Evolutionary conservation across 2,797 vertebrate genomes (phyloP), one percentile per base, ranked within the genome.

Genomic region (Tapera naevia): DNA sequence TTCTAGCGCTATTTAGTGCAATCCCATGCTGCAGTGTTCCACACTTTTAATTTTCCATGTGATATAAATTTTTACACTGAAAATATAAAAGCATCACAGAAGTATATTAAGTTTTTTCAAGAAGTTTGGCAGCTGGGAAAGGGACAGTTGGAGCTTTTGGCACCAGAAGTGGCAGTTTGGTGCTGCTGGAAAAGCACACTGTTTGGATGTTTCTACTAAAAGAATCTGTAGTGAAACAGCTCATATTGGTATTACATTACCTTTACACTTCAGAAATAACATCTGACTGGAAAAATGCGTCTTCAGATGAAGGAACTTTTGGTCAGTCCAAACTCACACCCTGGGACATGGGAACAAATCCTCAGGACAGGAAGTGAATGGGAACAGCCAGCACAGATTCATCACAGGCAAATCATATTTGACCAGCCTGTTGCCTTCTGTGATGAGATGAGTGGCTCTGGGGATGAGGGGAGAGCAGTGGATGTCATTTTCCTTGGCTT

Each of bases 141-240:
- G 48, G 86, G 84, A 92, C 84, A 94, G 89, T 94, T 95, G 90
- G 93, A 95, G 91, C 48, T 89, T 80, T 83, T 94, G 89, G 94
- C 88, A 95, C 10, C 53, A 93, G 24, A 84, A 92, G n/a, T 27
- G 13, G 53, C 35, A 80, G 57, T 67, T 89, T 80, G 75, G 51
- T 85, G 56, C 37, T 88, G 71, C 73, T 73, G 64, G 66, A 91
- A 92, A 91, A 92, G 67, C 58, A 93, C 24, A 60, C 25, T 87
- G 71, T 95, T 88, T 70, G 74, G 60, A 91, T 60, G 64, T 67
- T 93, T 88, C 71, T 91, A 56, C 74, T 89, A 35, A 81, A 91
- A 92, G 23, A 84, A 70, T 88, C 62, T 69, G 66, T 43, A 91
- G 39, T 64, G 67, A 91, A 90, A 79, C 58, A 86, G 60, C 19